Evolutionary conservation across 2,113 vertebrate genomes (phyloP).

Genomic region (Perccottus glenii): DNA sequence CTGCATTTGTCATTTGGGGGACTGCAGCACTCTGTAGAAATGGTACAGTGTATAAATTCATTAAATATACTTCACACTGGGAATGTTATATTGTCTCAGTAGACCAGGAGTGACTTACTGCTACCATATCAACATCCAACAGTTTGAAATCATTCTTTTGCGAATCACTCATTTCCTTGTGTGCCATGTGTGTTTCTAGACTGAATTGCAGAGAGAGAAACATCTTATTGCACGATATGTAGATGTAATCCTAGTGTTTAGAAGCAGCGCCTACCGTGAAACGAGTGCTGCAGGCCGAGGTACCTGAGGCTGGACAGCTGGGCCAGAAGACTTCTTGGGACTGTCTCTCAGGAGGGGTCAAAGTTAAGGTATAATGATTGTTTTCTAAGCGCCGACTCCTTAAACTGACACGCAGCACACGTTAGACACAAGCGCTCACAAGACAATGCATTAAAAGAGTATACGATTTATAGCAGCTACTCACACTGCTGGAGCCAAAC

Average conservation of each 20-base stretch:
- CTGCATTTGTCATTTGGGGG: constrained; percentile 52
- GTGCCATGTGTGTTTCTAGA: constrained; percentile 34
- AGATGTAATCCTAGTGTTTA: constrained; percentile 11
- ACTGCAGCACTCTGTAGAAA: constrained; percentile 41
- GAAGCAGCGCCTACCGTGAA: constrained; percentile 46
- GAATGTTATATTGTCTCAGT: background rate
- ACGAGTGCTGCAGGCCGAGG: constrained; percentile 40
- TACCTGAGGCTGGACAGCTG: constrained; percentile 4
- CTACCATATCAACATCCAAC: constrained; percentile 62
- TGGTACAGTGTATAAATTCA: constrained; percentile 34
- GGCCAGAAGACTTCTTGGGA: constrained; percentile 72
- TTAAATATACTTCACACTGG: background rate
- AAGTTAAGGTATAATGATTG: constrained; percentile 96
- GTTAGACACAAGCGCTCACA: background rate
- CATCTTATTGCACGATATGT: background rate
- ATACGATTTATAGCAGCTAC: constrained; percentile 51
- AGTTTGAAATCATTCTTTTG: constrained; percentile 77
- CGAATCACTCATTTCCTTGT: constrained; percentile 38
- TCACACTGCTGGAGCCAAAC: constrained; percentile 87
- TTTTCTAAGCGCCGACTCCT: constrained; percentile 93
- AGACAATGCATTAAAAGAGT: background rate
- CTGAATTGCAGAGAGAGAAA: background rate
- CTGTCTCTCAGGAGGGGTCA: constrained; percentile 92
- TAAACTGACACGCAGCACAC: constrained; percentile 81
- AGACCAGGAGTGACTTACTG: constrained; percentile 71